These are phyloP conservation scores for Echinarachnius parma DNA, from an alignment of 53 echinoderm and acorn worm species.

Conservation along the genomic window DNA sequence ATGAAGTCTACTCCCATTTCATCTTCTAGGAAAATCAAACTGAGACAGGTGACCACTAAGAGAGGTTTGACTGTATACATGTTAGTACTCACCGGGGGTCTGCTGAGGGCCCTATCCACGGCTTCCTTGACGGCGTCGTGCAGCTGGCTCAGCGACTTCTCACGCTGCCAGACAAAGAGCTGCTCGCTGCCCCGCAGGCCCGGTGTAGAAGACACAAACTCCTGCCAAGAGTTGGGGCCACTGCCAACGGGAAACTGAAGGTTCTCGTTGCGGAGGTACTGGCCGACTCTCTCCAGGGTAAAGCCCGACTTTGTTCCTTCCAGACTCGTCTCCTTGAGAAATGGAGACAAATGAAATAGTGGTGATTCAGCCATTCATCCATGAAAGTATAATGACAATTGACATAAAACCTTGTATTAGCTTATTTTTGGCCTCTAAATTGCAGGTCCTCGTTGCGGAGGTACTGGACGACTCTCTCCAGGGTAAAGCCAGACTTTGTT, in stretches of 20 bases:
- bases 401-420: too few species aligned
- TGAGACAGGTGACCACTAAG: too few species aligned
- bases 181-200: constrained; percentile 59
- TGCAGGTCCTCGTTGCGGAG: constrained; percentile 71
- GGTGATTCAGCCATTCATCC: too few species aligned
- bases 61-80: too few species aligned
- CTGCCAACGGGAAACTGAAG: constrained; percentile 55
- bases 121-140: constrained; percentile 60
- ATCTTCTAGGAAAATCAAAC: too few species aligned
- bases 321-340: constrained; percentile 11
- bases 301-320: constrained; percentile 77
- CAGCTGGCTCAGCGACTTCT: constrained; percentile 82
- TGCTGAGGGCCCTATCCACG: constrained; percentile 61
- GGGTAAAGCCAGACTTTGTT: constrained; percentile 81
- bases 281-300: constrained; percentile 89
- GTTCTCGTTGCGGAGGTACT: constrained; percentile 80
- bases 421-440: too few species aligned
- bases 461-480: constrained; percentile 93
- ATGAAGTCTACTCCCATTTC: too few species aligned
- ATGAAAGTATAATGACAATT: too few species aligned
- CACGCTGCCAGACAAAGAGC: constrained; percentile 63
- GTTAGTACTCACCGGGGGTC: constrained; percentile 81
- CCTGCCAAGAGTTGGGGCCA: constrained; percentile 61
- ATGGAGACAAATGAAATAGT: too few species aligned
- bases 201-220: constrained; percentile 57